These are phyloP conservation scores for Sus scrofa DNA, from an alignment of 2,113 vertebrate species.

Conservation along the genomic window DNA sequence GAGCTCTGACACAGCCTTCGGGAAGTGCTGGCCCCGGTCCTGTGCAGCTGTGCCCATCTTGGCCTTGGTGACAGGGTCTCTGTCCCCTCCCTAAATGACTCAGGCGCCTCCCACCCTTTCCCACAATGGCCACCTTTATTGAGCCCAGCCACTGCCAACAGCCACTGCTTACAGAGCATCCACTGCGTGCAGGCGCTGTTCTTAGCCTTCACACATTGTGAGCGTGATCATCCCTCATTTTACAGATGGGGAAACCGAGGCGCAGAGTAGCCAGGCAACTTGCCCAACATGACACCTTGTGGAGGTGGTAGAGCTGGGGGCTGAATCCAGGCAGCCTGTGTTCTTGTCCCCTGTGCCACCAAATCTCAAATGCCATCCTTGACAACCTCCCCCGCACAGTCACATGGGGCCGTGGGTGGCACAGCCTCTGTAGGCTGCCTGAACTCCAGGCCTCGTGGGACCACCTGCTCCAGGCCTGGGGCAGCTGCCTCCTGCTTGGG, in stretches of 20 bases:
- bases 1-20: neutral
- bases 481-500: neutral
- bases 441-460: neutral
- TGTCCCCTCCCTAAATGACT: neutral
- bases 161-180: neutral
- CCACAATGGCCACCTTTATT: neutral
- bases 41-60: neutral
- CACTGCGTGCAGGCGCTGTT: neutral
- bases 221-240: too few species aligned
- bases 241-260: neutral
- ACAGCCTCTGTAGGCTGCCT: neutral
- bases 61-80: neutral
- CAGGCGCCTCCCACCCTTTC: neutral
- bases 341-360: neutral
- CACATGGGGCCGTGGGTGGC: accelerated
- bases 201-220: accelerated
- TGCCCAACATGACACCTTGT: neutral
- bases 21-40: neutral
- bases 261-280: neutral
- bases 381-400: neutral
- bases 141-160: neutral
- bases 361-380: neutral
- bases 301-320: neutral
- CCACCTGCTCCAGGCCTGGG: too few species aligned
- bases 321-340: neutral